Conservation (phyloP, 1,140 invertebrate genomes). For the Periplaneta americana region DNA sequence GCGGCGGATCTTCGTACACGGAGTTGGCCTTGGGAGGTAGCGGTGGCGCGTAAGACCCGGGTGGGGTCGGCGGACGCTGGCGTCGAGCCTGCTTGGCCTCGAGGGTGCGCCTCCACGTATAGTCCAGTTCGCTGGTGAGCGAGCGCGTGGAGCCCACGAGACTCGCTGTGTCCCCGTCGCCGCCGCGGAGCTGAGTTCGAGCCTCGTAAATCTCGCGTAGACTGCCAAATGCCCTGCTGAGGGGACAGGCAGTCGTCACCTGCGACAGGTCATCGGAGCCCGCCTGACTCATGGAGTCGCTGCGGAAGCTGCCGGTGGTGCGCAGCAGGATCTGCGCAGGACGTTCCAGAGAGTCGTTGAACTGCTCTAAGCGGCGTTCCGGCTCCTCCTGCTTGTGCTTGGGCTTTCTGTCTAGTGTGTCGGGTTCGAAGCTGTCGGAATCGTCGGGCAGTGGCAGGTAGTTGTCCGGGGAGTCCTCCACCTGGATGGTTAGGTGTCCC, state of each 20-base stretch:
- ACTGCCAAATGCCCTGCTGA: constrained; percentile 45
- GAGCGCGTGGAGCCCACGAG: constrained; percentile 25
- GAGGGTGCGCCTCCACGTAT: constrained; percentile 32
- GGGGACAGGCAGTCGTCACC: constrained; percentile 8
- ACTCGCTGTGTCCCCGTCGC: constrained; percentile 21
- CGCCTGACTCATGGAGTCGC: constrained; percentile 29
- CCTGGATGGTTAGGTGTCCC: constrained; percentile 63
- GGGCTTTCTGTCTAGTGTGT: constrained; percentile 76
- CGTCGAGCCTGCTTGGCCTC: constrained; percentile 19
- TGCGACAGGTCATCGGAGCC: neutral
- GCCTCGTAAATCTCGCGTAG: constrained; percentile 67
- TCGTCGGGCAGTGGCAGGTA: constrained; percentile 50
- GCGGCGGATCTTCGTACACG: constrained; percentile 54
- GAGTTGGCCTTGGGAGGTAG: constrained; percentile 31
- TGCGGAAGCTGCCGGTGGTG: constrained; percentile 57
- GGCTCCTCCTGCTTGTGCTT: constrained; percentile 33
- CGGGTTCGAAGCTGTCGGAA: constrained; percentile 73
- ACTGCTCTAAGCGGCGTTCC: constrained; percentile 19
- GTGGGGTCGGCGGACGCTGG: constrained; percentile 13
- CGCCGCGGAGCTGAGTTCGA: constrained; percentile 22
- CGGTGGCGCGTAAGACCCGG: constrained; percentile 3
- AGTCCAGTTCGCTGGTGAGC: constrained; percentile 25
- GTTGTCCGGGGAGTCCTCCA: constrained; percentile 64
- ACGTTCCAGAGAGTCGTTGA: constrained; percentile 49
- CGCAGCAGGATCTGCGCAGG: constrained; percentile 47